Evolutionary conservation across 2,797 vertebrate genomes (phyloP).

Genomic region (Gallinago solitaria): DNA sequence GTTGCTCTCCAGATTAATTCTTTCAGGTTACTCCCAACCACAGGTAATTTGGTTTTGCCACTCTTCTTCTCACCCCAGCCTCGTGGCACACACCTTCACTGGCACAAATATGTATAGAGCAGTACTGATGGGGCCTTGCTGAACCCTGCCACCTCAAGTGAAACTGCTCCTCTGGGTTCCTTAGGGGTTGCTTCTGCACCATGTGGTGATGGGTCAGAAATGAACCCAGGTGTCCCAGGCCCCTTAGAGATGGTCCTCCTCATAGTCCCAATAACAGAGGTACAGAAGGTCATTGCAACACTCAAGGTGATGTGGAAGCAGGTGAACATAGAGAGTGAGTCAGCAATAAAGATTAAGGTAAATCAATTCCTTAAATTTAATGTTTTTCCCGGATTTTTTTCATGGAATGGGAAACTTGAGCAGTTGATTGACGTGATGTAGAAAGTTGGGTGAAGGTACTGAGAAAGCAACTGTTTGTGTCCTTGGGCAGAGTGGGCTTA

Average conservation of each 20-base stretch:
- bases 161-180: background rate
- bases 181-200: background rate
- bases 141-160: background rate
- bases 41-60: background rate
- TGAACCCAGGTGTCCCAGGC: background rate
- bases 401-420: background rate
- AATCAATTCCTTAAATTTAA: background rate
- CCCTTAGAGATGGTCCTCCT: background rate
- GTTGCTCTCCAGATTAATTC: background rate
- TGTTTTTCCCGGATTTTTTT: background rate
- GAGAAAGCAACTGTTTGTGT: background rate
- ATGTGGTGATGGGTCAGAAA: background rate
- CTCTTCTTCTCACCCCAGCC: background rate
- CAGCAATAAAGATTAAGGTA: background rate
- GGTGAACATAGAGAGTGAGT: background rate
- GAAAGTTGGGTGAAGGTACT: background rate
- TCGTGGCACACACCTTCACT: background rate
- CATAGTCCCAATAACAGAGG: background rate
- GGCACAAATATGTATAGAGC: background rate
- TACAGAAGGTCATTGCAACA: background rate
- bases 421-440: background rate
- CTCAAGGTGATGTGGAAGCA: background rate
- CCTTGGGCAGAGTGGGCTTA: background rate
- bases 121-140: background rate
- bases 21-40: background rate